Conservation (phyloP, 2,888 invertebrate species). For the Synanthedon vespiformis region DNA sequence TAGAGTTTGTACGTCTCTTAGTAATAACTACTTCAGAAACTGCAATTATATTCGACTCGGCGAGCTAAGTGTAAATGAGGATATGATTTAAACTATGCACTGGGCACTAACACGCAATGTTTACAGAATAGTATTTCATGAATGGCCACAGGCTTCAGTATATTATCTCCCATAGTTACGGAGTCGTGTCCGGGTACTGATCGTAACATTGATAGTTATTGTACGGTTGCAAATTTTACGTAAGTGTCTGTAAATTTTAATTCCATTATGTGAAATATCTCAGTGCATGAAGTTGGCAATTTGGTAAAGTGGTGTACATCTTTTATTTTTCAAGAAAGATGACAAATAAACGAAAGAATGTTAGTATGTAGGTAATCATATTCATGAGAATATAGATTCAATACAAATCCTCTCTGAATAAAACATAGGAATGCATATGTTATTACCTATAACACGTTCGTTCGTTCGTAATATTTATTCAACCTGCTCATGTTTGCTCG, state of each 20-base stretch:
- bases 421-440: constrained; percentile 1
- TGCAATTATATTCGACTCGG: neutral
- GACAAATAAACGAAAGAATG: neutral
- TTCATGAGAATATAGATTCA: neutral
- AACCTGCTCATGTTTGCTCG: constrained; percentile 55
- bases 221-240: too few relatives aligned
- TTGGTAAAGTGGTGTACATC: too few relatives aligned
- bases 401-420: neutral
- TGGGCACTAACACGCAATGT: constrained; percentile 6
- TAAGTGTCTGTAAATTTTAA: too few relatives aligned
- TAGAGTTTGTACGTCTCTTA: neutral
- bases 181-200: constrained; percentile 19
- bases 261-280: too few relatives aligned
- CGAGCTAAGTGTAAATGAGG: neutral
- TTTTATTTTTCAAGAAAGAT: neutral
- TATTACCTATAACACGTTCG: constrained; percentile 3
- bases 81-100: neutral
- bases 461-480: constrained; percentile 25
- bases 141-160: constrained; percentile 1
- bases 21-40: neutral
- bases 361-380: neutral
- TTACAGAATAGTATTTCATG: constrained; percentile 4
- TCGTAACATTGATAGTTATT: neutral
- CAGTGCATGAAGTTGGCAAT: too few relatives aligned
- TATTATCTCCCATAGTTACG: constrained; percentile 6